Percentiles rank a stretch among this genome's conserved stretches.
These are phyloP conservation scores for Pholis gunnellus DNA, from an alignment of 2,113 vertebrate genomes.

Conservation along the genomic window DNA sequence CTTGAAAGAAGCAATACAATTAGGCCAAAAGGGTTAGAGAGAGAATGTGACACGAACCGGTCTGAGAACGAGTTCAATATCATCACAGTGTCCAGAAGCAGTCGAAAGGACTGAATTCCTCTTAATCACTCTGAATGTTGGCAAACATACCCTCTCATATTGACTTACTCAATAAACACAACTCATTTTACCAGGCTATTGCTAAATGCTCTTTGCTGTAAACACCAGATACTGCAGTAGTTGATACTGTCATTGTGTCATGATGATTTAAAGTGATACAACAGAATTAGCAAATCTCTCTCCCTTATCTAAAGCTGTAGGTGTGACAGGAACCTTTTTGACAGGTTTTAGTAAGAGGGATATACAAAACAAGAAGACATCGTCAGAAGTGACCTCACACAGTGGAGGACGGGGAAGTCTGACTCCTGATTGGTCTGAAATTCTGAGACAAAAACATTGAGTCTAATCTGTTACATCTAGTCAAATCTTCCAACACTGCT, in stretches of 20 bases:
- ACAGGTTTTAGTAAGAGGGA: background rate
- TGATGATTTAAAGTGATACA: background rate
- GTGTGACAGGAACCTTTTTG: background rate
- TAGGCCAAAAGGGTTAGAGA: background rate
- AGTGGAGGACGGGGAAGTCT: background rate
- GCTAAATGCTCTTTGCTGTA: background rate
- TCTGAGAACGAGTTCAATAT: background rate
- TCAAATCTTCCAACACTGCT: background rate
- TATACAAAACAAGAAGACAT: background rate
- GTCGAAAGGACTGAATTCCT: background rate
- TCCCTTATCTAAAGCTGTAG: background rate
- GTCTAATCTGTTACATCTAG: conserved; percentile 11
- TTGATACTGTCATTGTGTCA: background rate
- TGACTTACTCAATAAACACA: background rate
- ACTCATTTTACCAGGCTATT: background rate
- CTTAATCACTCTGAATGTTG: conserved; percentile 4
- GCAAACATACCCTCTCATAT: background rate
- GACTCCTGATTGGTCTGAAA: background rate
- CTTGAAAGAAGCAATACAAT: background rate
- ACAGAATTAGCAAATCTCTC: background rate
- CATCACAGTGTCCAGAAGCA: background rate
- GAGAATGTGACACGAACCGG: background rate
- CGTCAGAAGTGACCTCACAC: background rate
- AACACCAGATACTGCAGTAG: background rate
- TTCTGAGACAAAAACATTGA: background rate